Evolutionary conservation across 2,888 invertebrate genomes (phyloP).

Genomic region (Ganaspis brasiliensis): DNA sequence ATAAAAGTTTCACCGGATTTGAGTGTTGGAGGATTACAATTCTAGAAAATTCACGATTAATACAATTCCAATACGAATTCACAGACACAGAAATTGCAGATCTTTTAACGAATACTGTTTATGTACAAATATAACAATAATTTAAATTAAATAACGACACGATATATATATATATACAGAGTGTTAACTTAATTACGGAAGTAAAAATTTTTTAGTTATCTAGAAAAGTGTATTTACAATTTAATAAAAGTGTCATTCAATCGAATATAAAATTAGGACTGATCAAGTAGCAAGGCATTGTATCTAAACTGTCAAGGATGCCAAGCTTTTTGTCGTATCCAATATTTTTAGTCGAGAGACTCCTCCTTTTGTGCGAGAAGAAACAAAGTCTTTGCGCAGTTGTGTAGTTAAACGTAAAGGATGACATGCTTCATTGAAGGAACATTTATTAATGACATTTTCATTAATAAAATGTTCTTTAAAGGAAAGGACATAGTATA

Average conservation of each 20-base stretch:
- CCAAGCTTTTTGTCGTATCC: slow-evolving; percentile 2
- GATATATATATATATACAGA: slow-evolving; percentile 30
- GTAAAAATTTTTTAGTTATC: slow-evolving; percentile 1
- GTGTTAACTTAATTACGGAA: slow-evolving; percentile 30
- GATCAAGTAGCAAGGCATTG: slow-evolving; percentile 27
- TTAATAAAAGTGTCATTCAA: slow-evolving; percentile 19
- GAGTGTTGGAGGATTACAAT: slow-evolving; percentile 16
- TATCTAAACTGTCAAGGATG: slow-evolving; percentile 24
- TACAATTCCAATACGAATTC: slow-evolving; percentile 20
- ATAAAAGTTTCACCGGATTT: slow-evolving; percentile 16
- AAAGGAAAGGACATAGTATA: slow-evolving; percentile 73
- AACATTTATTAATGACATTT: no score
- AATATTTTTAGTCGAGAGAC: slow-evolving; percentile 49
- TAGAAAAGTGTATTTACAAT: slow-evolving; percentile 41
- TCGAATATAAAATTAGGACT: slow-evolving; percentile 23
- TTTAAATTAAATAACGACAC: slow-evolving; percentile 40
- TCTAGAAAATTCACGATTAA: slow-evolving; percentile 9
- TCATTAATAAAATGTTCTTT: slow-evolving; percentile 72
- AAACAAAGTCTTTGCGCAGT: slow-evolving; percentile 61
- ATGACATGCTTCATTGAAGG: no score
- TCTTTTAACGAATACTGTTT: slow-evolving; percentile 37
- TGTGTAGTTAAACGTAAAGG: slow-evolving; percentile 62
- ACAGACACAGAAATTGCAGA: slow-evolving; percentile 18
- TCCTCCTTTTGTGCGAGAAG: slow-evolving; percentile 67
- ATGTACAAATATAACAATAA: slow-evolving; percentile 41